Evolutionary conservation across 1,140 invertebrate genomes (phyloP).

Genomic region (Mesaphorura yosii): DNA sequence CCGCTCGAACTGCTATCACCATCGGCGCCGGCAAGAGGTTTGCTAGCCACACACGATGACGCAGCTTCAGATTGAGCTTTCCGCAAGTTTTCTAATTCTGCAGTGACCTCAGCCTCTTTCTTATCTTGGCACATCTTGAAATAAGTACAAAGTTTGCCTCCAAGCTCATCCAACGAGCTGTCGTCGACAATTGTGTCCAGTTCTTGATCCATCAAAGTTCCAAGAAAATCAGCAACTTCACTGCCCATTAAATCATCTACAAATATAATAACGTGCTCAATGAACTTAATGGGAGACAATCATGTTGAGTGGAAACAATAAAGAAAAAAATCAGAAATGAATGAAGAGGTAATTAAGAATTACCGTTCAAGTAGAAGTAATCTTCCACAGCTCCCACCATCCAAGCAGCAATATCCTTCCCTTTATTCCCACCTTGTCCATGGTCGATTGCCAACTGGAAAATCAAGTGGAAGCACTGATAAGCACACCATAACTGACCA

Average conservation of each 20-base stretch:
- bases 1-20: too few relatives aligned
- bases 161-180: conserved; percentile 25
- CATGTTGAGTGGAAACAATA: background rate
- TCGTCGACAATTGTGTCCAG: conserved; percentile 29
- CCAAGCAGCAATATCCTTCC: conserved; percentile 28
- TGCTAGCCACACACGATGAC: too few relatives aligned
- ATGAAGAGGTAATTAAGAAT: background rate
- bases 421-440: conserved; percentile 23
- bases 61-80: too few relatives aligned
- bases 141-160: conserved; percentile 13
- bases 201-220: conserved; percentile 26
- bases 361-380: conserved; percentile 30
- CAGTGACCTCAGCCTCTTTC: conserved; percentile 16
- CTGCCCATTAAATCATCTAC: conserved; percentile 22
- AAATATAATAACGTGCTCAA: background rate
- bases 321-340: background rate
- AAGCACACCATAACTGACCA: background rate
- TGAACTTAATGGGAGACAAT: background rate
- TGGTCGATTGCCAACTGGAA: conserved; percentile 28
- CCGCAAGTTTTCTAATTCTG: too few relatives aligned
- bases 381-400: conserved; percentile 24
- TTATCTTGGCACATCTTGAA: conserved; percentile 15
- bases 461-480: background rate
- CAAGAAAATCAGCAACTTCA: conserved; percentile 27
- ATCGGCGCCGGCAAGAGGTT: too few relatives aligned